Base-by-base conservation (phyloP, 2,888 invertebrate species). In the Xestia rhomboidea region DNA sequence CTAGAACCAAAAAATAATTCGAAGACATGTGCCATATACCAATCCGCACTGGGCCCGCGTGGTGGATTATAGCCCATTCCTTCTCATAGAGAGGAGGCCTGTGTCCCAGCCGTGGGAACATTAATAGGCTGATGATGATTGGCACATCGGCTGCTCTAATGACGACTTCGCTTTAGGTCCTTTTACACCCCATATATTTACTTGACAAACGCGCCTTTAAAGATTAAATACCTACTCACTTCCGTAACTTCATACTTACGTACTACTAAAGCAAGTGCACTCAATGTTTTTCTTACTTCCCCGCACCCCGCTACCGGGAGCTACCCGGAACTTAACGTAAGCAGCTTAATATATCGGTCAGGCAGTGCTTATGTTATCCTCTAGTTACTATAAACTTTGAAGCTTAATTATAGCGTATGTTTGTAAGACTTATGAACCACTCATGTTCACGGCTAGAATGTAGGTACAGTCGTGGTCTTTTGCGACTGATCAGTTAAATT, bases 321-420 rank as follows among this genome's bases (percentile, higher is more conserved):
- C 73, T 54, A 30, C 44, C 7, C 46, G 38, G 49, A 85, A 82
- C 68, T 72, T 41, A 54, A 77, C 70, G 60, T 85, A 84, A 85
- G 86, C 72, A 60, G 72, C 83, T 85, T 82, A 78, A 68, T 67
- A 85, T 38, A 64, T 78, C 69, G 64, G 73, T 67, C 77, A 57
- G 60, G n/a, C 27, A 72, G n/a, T 44, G 41, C 86, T 83, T 72
- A 54, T 78, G 64, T 83, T 75, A 75, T 67, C 66, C 46, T 62
- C 34, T 67, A 72, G 51, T 83, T 51, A 46, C 68, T 54, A 27
- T 68, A 81, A 68, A 72, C 82, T 68, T 76, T 60, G 44, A 60
- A 57, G 66, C 68, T 71, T 54, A 63, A 34, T 62, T 30, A 60
- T 24, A 51, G 5, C 27, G 15, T 38, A 60, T 64, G 67, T 77